Conservation (phyloP, 2,797 vertebrate genomes). For the Mycteria americana region DNA sequence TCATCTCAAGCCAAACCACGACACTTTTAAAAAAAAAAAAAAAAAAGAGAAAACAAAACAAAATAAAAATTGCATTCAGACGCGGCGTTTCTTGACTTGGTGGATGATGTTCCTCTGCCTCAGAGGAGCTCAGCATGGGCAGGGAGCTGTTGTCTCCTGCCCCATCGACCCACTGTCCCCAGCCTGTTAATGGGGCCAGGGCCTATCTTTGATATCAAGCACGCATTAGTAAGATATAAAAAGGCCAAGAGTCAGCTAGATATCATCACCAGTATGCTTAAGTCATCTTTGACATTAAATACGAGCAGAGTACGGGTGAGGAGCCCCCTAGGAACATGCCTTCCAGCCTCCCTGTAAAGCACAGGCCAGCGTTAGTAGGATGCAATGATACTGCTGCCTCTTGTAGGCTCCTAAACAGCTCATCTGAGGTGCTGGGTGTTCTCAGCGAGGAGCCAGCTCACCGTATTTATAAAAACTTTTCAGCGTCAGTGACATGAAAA, state of each 20-base stretch:
- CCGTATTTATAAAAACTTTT: neutral
- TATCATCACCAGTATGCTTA: neutral
- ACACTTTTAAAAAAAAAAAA: neutral
- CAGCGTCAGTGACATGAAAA: neutral
- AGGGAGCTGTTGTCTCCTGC: neutral
- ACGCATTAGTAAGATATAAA: neutral
- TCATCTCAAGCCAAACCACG: neutral
- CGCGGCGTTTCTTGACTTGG: neutral
- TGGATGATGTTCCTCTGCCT: neutral
- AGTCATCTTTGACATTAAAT: neutral
- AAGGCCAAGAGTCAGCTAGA: neutral
- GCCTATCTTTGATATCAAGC: neutral
- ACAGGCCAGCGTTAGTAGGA: fast-evolving
- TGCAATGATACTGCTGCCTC: fast-evolving
- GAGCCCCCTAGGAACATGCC: neutral
- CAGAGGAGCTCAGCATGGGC: neutral
- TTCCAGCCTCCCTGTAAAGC: neutral
- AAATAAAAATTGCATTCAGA: neutral
- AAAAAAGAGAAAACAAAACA: neutral
- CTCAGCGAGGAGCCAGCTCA: neutral
- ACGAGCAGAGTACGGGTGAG: neutral
- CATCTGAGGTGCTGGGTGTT: neutral
- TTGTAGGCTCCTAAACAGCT: neutral
- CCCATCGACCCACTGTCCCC: neutral
- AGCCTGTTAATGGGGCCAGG: neutral